phyloP scores from a whole-genome alignment of 2,113 vertebrate species.

The Vulpes vulpes region DNA sequence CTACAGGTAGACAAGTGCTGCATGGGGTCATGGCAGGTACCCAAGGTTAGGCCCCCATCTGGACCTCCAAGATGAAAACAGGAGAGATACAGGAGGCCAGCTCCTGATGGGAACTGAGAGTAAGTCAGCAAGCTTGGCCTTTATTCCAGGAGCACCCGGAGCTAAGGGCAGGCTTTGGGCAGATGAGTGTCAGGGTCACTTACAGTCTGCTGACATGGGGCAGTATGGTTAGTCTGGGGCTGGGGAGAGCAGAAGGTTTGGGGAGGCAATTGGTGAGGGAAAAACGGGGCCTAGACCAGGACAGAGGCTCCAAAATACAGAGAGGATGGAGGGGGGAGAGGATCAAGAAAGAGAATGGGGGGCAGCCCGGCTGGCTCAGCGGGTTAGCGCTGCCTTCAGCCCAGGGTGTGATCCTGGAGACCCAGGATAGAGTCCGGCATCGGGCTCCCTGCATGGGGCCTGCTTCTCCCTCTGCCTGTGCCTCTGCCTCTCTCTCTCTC shows the following conservation, averaged over 20 bases:
- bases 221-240: neutral
- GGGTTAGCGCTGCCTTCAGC: too few relatives aligned
- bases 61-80: neutral
- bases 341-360: neutral
- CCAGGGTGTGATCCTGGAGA: too few relatives aligned
- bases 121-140: rapidly evolving
- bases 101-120: too few relatives aligned
- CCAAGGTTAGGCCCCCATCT: neutral
- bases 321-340: neutral
- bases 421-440: too few relatives aligned
- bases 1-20: rapidly evolving
- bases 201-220: neutral
- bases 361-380: too few relatives aligned
- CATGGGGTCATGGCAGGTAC: neutral
- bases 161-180: neutral
- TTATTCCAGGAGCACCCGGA: neutral
- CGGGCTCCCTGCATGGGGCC: too few relatives aligned
- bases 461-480: too few relatives aligned
- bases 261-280: neutral
- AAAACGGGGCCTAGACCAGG: neutral
- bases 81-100: neutral
- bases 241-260: neutral
- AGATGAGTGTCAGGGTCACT: neutral
- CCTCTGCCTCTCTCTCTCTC: too few relatives aligned
- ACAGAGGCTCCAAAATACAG: neutral